A percentile compares a stretch with the other conserved stretches of the same genome.
Evolutionary conservation across 1,140 invertebrate genomes (phyloP).

Genomic region (Elymnias hypermnestra): DNA sequence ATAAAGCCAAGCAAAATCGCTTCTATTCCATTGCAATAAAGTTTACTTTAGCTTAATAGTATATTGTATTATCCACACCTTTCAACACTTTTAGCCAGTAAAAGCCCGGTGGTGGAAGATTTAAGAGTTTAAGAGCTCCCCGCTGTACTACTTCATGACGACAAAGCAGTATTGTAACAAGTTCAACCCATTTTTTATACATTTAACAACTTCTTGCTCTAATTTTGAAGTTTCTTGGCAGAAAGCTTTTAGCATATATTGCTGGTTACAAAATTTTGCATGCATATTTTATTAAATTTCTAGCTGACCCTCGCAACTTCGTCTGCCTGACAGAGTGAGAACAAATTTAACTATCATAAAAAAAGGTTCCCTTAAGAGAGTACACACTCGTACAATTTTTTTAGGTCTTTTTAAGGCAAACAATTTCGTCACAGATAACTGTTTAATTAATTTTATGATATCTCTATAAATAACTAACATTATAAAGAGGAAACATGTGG

Average conservation of each 20-base stretch:
- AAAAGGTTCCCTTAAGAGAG: no score
- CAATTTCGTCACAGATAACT: no score
- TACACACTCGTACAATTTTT: no score
- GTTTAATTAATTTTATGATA: no score
- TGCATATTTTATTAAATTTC: no score
- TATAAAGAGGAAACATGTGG: no score
- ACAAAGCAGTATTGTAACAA: conserved; percentile 30
- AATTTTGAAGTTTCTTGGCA: conserved; percentile 10
- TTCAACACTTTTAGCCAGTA: conserved; percentile 21
- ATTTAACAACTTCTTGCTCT: conserved; percentile 14
- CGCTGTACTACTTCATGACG: conserved; percentile 21
- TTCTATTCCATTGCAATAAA: background rate
- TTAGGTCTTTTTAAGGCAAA: no score
- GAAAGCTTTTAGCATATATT: conserved; percentile 9
- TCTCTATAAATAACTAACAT: no score
- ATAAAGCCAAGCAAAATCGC: background rate
- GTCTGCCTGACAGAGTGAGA: no score
- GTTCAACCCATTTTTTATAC: conserved; percentile 27
- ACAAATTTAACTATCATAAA: no score
- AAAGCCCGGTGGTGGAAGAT: conserved; percentile 20
- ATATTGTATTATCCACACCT: conserved; percentile 10
- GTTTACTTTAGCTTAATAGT: background rate
- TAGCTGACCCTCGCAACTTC: no score
- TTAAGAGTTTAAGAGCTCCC: conserved; percentile 27
- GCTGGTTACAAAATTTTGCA: no score